Percentiles rank a stretch among this genome's conserved stretches.
phyloP scores from a whole-genome alignment of 1,140 invertebrate genomes.

The Potamilus streckersoni region DNA sequence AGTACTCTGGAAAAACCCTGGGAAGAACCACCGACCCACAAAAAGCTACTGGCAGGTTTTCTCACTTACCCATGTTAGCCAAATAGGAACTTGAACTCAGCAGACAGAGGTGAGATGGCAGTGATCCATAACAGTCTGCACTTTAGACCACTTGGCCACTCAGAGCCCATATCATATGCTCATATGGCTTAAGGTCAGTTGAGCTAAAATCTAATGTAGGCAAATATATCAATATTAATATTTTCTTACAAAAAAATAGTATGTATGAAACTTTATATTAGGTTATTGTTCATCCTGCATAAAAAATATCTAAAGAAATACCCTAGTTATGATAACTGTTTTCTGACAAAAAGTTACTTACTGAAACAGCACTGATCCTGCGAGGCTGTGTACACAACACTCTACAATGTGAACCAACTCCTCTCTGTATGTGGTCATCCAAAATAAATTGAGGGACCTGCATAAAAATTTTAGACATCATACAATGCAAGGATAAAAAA shows the following conservation, averaged over 20 bases:
- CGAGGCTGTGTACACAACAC: slow-evolving; percentile 93
- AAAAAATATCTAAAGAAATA: background rate
- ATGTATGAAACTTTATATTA: background rate
- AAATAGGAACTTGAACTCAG: too few relatives aligned
- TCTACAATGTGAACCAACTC: slow-evolving; percentile 79
- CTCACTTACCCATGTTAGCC: too few relatives aligned
- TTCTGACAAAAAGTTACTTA: slow-evolving; percentile 36
- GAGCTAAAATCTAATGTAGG: too few relatives aligned
- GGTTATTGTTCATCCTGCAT: background rate
- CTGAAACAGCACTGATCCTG: slow-evolving; percentile 88
- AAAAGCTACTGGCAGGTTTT: too few relatives aligned
- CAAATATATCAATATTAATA: too few relatives aligned
- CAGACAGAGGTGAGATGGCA: too few relatives aligned
- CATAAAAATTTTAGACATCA: slow-evolving; percentile 3
- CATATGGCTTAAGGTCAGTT: too few relatives aligned
- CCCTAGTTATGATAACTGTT: background rate
- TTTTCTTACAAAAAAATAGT: background rate
- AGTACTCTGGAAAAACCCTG: too few relatives aligned
- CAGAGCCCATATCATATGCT: too few relatives aligned
- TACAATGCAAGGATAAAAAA: background rate
- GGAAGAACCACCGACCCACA: too few relatives aligned
- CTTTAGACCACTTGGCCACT: too few relatives aligned
- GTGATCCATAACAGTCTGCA: too few relatives aligned
- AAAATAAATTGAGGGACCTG: slow-evolving; percentile 88
- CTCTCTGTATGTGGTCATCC: slow-evolving; percentile 79